Conservation (phyloP, 2,888 invertebrate species). For the Phalera bucephala region DNA sequence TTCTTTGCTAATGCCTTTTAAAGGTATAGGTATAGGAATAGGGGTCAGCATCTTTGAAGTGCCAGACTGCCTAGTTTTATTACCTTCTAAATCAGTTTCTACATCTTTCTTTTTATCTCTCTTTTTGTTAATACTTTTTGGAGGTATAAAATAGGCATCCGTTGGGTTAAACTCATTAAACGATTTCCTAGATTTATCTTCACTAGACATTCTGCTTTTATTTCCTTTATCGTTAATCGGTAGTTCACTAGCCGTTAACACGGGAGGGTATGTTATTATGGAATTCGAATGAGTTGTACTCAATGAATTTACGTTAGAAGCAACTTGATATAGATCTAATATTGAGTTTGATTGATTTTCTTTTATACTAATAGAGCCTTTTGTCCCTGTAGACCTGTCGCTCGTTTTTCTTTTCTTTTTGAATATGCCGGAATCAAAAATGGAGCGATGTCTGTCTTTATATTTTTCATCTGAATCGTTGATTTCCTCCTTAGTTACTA, state of each 20-base stretch:
- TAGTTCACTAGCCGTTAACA: constrained; percentile 28
- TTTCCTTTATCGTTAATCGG: constrained; percentile 24
- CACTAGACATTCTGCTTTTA: constrained; percentile 17
- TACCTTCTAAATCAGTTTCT: neutral
- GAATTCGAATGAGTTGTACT: constrained; percentile 42
- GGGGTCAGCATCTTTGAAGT: neutral
- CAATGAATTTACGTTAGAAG: constrained; percentile 18
- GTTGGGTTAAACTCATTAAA: constrained; percentile 23
- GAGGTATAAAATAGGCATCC: constrained; percentile 41
- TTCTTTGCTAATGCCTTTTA: neutral
- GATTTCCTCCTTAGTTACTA: neutral
- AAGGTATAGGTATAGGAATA: neutral
- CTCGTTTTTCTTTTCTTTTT: constrained; percentile 25
- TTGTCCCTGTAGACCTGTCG: constrained; percentile 14
- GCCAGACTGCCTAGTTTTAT: neutral
- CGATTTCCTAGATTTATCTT: constrained; percentile 25
- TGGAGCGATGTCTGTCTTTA: constrained; percentile 19
- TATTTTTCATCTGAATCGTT: constrained; percentile 3
- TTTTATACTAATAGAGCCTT: constrained; percentile 4
- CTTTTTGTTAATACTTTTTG: constrained; percentile 31
- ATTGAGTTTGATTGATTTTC: constrained; percentile 23
- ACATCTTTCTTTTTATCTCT: constrained; percentile 9
- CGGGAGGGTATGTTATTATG: constrained; percentile 58
- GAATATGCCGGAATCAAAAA: constrained; percentile 22
- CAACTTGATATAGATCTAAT: constrained; percentile 28